Evolutionary conservation across 2,113 vertebrate genomes (phyloP).

Genomic region (Equus quagga): DNA sequence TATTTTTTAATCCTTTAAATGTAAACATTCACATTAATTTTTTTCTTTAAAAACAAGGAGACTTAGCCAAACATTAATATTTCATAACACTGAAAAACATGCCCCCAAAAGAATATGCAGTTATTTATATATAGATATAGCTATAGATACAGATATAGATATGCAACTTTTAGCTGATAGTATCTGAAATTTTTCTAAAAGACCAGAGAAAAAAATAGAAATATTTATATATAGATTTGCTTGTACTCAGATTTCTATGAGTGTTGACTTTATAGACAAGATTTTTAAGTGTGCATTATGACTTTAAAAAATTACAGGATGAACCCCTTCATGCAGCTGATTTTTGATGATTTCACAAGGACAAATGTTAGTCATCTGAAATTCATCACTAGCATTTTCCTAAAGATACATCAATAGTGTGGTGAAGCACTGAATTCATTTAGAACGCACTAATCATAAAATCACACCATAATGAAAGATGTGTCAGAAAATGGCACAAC

Average conservation of each 20-base stretch:
- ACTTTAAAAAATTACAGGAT: not conserved
- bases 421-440: conserved; percentile 57
- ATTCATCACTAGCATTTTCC: conserved; percentile 60
- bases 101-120: not conserved
- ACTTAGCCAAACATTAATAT: not conserved
- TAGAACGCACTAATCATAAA: conserved; percentile 62
- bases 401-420: conserved; percentile 53
- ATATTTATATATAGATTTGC: not conserved
- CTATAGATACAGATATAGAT: fast-evolving
- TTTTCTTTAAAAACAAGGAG: not conserved
- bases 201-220: not conserved
- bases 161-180: not conserved
- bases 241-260: not conserved
- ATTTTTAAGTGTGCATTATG: not conserved
- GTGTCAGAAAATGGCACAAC: conserved; percentile 43
- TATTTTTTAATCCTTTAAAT: not conserved
- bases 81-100: not conserved
- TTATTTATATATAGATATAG: not conserved
- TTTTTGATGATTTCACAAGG: conserved; percentile 57
- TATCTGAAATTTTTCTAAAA: not conserved
- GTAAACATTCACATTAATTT: not conserved
- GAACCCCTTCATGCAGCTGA: not conserved
- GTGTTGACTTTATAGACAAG: not conserved
- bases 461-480: conserved; percentile 43
- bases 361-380: conserved; percentile 64